A percentile compares a stretch with the other conserved stretches of the same genome.
These are phyloP conservation scores for Manis crassicaudata DNA, from an alignment of 2,797 vertebrate genomes.

Conservation along the genomic window DNA sequence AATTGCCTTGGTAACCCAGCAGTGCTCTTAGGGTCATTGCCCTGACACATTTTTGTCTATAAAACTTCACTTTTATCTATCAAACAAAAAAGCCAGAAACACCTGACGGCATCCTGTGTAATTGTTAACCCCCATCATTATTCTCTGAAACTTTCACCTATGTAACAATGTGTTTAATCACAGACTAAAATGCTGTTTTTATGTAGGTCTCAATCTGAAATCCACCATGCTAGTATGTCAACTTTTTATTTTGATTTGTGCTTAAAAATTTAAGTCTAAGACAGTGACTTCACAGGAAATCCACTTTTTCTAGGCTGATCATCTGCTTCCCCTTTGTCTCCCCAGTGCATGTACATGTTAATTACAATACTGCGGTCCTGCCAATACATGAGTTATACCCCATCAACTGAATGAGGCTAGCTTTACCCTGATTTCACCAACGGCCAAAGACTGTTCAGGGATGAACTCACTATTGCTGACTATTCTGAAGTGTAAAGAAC, in stretches of 20 bases:
- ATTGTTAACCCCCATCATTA: not conserved
- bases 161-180: not conserved
- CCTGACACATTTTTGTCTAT: not conserved
- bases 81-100: not conserved
- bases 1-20: not conserved
- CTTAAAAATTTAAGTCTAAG: slow-evolving; percentile 7
- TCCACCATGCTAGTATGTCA: not conserved
- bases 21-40: not conserved
- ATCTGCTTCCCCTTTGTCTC: not conserved
- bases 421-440: not conserved
- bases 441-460: not conserved
- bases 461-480: not conserved
- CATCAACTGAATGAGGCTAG: too few relatives aligned
- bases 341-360: accelerated
- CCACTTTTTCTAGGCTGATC: not conserved
- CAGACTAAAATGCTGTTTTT: not conserved
- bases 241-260: slow-evolving; percentile 44
- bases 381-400: accelerated
- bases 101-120: not conserved
- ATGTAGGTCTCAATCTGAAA: not conserved
- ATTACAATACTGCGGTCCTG: accelerated
- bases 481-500: not conserved
- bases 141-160: not conserved
- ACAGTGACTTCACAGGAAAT: not conserved
- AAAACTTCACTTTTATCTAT: too few relatives aligned